A percentile compares a stretch with the other conserved stretches of the same genome.
Evolutionary conservation across 1,140 invertebrate genomes (phyloP).

Genomic region (Scaptomyza hsui): DNA sequence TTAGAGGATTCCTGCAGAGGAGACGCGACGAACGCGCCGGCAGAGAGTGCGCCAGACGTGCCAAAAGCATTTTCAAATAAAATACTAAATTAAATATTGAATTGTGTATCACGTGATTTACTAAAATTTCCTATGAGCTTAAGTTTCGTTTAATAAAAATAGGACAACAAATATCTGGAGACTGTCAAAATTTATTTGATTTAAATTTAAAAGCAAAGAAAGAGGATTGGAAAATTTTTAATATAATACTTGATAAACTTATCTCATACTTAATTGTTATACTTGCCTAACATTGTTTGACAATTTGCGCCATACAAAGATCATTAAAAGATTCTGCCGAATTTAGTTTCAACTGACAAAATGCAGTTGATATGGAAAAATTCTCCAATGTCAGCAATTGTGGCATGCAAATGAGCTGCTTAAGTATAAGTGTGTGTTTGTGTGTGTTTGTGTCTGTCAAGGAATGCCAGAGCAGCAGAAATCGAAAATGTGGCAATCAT

Average conservation of each 20-base stretch:
- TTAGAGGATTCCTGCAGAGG: constrained; percentile 9
- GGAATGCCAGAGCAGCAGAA: constrained; percentile 39
- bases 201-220: no score
- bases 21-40: constrained; percentile 40
- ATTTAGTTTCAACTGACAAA: constrained; percentile 19
- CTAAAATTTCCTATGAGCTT: not conserved
- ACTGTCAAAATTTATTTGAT: no score
- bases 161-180: no score
- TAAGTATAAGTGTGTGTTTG: not conserved
- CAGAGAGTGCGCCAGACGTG: constrained; percentile 40
- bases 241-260: no score
- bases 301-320: not conserved
- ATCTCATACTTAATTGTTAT: not conserved
- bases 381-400: constrained; percentile 23
- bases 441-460: not conserved
- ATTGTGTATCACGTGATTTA: not conserved
- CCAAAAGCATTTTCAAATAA: constrained; percentile 51
- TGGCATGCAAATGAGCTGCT: constrained; percentile 15
- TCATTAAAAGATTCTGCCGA: not conserved
- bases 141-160: no score
- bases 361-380: constrained; percentile 1
- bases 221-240: no score
- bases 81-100: not conserved
- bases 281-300: not conserved
- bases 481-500: constrained; percentile 10